A percentile compares a stretch with the other conserved stretches of the same genome.
Conservation (phyloP, 2,113 vertebrate species). For the Balaeniceps rex region DNA sequence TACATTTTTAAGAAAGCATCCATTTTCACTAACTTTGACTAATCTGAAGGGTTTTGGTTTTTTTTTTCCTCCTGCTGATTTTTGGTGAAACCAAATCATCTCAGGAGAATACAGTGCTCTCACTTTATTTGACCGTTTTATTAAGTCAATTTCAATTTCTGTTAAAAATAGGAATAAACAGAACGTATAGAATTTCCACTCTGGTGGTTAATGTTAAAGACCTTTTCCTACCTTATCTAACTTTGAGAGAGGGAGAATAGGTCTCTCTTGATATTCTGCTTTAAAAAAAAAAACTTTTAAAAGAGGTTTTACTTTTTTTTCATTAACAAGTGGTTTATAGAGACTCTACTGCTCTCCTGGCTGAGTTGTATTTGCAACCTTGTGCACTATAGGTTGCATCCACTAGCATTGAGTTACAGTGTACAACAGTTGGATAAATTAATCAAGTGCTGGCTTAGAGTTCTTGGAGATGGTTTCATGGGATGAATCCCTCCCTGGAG, state of each 20-base stretch:
- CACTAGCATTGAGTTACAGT: neutral
- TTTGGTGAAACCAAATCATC: neutral
- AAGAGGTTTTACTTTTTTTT: neutral
- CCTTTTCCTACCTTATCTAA: neutral
- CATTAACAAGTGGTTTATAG: neutral
- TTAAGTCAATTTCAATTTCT: neutral
- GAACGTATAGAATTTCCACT: neutral
- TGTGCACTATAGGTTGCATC: neutral
- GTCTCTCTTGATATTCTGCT: neutral
- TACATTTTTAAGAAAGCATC: neutral
- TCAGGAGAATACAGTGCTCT: neutral
- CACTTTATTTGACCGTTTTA: neutral
- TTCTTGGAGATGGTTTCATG: neutral
- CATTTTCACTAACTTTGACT: neutral
- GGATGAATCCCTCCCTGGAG: neutral
- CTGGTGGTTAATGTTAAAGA: neutral
- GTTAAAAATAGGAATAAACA: neutral
- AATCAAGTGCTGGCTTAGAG: neutral
- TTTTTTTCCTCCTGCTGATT: neutral
- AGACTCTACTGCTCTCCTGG: neutral
- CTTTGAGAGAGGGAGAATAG: neutral
- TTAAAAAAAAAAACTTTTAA: neutral
- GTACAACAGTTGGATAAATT: neutral
- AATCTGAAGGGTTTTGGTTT: neutral
- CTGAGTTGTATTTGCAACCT: neutral